A percentile compares a stretch with the other conserved stretches of the same genome.
Evolutionary conservation across 2,113 vertebrate species (phyloP).

Genomic region (Nesoenas mayeri): DNA sequence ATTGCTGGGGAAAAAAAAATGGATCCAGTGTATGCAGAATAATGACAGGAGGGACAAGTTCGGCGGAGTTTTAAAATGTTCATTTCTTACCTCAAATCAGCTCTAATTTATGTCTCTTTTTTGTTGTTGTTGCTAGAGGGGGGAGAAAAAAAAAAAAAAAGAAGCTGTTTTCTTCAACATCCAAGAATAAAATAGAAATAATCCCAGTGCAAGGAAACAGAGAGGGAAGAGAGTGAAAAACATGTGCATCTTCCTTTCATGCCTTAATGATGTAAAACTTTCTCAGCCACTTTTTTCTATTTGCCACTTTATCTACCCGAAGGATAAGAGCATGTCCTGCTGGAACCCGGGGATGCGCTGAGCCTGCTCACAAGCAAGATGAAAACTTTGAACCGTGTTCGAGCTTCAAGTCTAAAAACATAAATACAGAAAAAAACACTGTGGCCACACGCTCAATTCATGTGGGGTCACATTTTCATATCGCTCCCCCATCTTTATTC

Average conservation of each 20-base stretch:
- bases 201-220: background rate
- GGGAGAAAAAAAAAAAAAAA: background rate
- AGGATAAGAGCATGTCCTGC: background rate
- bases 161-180: background rate
- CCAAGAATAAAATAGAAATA: background rate
- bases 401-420: background rate
- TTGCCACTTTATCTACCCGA: background rate
- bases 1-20: background rate
- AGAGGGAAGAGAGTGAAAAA: background rate
- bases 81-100: background rate
- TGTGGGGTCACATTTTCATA: background rate
- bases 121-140: background rate
- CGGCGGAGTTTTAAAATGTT: background rate
- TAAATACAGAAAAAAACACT: background rate
- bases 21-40: background rate
- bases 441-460: accelerated
- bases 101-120: background rate
- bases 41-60: background rate
- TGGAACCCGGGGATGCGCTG: background rate
- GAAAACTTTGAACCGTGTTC: background rate
- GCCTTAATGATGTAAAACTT: background rate
- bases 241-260: background rate
- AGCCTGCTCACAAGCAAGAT: background rate
- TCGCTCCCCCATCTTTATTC: background rate
- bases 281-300: background rate